Conservation (phyloP, 2,888 invertebrate species). For the Craniophora ligustri region DNA sequence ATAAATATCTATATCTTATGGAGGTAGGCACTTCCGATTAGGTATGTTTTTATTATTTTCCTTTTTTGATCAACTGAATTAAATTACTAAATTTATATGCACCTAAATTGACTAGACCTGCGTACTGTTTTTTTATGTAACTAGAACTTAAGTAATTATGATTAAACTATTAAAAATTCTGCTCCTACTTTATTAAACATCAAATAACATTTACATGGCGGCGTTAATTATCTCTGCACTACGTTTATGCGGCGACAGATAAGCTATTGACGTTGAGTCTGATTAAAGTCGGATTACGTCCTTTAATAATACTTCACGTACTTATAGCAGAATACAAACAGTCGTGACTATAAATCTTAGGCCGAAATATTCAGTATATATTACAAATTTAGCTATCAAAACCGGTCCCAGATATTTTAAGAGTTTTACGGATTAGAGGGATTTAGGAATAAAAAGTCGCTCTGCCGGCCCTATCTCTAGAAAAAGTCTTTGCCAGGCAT, state of each 20-base stretch:
- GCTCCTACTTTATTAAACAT: slow-evolving; percentile 6
- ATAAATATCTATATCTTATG: no score
- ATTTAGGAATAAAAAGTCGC: slow-evolving; percentile 14
- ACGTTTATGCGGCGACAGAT: slow-evolving; percentile 9
- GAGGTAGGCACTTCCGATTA: no score
- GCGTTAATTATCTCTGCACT: slow-evolving; percentile 9
- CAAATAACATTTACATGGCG: slow-evolving; percentile 9
- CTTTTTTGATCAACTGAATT: no score
- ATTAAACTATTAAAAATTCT: slow-evolving; percentile 1
- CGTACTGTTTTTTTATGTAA: no score
- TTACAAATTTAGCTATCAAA: neutral
- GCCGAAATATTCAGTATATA: neutral
- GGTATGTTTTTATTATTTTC: no score
- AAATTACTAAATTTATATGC: no score
- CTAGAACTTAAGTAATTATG: slow-evolving; percentile 1
- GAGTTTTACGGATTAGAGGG: slow-evolving; percentile 21
- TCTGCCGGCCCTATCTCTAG: slow-evolving; percentile 21
- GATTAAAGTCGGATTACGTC: slow-evolving; percentile 16
- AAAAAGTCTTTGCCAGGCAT: slow-evolving; percentile 25
- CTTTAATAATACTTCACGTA: slow-evolving; percentile 26
- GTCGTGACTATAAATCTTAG: neutral
- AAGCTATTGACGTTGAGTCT: slow-evolving; percentile 3
- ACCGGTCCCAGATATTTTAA: slow-evolving; percentile 6
- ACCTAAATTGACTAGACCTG: no score
- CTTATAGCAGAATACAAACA: slow-evolving; percentile 14